Conservation (phyloP, 2,797 vertebrate genomes). For the Cuniculus paca region DNA sequence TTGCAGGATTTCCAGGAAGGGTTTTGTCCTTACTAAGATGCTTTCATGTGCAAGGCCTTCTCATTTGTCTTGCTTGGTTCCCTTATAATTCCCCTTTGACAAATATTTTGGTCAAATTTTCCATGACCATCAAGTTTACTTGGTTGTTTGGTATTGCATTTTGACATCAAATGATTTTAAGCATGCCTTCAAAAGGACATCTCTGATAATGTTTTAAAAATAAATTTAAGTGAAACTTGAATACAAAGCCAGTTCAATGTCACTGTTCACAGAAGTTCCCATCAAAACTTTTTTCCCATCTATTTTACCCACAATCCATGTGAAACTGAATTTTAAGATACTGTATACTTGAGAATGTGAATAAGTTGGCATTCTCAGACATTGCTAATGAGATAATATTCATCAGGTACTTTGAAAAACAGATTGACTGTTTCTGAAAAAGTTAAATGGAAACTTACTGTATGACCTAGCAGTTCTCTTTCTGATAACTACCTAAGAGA, state of each 20-base stretch:
- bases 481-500: not conserved
- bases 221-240: conserved; percentile 17
- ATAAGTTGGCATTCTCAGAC: not conserved
- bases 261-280: not conserved
- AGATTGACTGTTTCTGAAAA: conserved; percentile 49
- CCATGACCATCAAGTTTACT: not conserved
- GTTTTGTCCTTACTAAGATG: not conserved
- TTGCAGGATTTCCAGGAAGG: conserved; percentile 14
- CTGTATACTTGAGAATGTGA: not conserved
- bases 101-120: conserved; percentile 11
- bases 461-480: not conserved
- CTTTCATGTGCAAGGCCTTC: not conserved
- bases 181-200: conserved; percentile 21
- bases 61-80: not conserved
- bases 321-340: conserved; percentile 44
- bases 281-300: not conserved
- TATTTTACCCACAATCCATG: not conserved
- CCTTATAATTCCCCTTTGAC: conserved; percentile 5
- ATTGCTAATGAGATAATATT: not conserved
- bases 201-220: not conserved
- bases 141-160: not conserved
- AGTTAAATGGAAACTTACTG: not conserved
- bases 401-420: not conserved
- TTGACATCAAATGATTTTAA: conserved; percentile 18
- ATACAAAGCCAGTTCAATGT: not conserved